Percentiles rank a stretch among this genome's conserved stretches.
Conservation (phyloP, 1,140 invertebrate species). For the Oreohelix idahoensis region DNA sequence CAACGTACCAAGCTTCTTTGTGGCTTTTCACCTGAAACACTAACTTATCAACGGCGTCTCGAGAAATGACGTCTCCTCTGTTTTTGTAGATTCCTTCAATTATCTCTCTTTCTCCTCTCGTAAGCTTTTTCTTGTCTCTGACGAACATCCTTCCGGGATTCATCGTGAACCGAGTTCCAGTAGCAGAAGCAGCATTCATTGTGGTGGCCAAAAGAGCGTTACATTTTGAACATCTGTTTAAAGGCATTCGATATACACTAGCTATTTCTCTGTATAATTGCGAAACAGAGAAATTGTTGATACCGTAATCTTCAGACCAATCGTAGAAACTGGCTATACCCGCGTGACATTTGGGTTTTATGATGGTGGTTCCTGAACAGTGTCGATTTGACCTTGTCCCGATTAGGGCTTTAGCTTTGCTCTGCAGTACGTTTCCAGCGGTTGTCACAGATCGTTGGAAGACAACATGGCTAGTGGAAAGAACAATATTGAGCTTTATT, state of each 20-base stretch:
- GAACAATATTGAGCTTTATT: no score
- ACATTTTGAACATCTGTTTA: neutral
- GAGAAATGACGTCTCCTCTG: slow-evolving; percentile 52
- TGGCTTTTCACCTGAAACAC: slow-evolving; percentile 55
- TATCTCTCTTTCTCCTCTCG: slow-evolving; percentile 67
- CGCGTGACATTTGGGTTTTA: slow-evolving; percentile 48
- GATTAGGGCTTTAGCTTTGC: slow-evolving; percentile 31
- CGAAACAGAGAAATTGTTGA: slow-evolving; percentile 55
- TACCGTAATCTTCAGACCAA: slow-evolving; percentile 57
- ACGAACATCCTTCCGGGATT: slow-evolving; percentile 64
- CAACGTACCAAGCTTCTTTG: slow-evolving; percentile 64
- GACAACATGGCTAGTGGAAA: slow-evolving; percentile 47
- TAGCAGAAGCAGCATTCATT: neutral
- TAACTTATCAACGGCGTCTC: slow-evolving; percentile 25
- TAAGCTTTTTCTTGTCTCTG: slow-evolving; percentile 61
- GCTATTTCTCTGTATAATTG: slow-evolving; percentile 62
- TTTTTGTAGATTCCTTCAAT: slow-evolving; percentile 67
- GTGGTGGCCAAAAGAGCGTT: neutral
- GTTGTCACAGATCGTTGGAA: slow-evolving; percentile 49
- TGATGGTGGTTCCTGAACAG: slow-evolving; percentile 19
- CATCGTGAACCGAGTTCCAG: neutral
- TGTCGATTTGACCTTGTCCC: slow-evolving; percentile 51
- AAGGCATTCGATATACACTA: slow-evolving; percentile 27
- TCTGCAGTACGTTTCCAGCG: slow-evolving; percentile 45
- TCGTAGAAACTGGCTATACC: slow-evolving; percentile 65